These are phyloP conservation scores for Rattus rattus DNA, from an alignment of 2,113 vertebrate genomes.

Conservation along the genomic window DNA sequence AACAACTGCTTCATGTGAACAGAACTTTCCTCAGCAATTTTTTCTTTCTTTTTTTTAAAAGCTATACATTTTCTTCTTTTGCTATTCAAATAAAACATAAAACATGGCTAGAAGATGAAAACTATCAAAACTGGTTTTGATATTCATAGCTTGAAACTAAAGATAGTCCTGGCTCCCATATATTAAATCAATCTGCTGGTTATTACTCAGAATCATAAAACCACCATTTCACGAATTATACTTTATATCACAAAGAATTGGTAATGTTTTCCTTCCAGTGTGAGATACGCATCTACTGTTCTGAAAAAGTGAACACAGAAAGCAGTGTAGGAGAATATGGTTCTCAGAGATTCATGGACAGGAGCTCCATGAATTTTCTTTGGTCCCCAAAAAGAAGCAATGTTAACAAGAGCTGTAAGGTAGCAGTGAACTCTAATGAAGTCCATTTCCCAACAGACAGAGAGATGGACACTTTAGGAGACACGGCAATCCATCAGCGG, in stretches of 20 bases:
- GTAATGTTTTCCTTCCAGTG: conserved; percentile 67
- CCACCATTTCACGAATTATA: conserved; percentile 67
- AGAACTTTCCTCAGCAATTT: conserved; percentile 1
- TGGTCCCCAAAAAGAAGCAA: conserved; percentile 46
- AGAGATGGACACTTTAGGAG: conserved; percentile 62
- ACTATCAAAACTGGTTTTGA: conserved; percentile 60
- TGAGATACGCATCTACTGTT: conserved; percentile 63
- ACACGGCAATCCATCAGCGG: neutral
- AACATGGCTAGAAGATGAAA: conserved; percentile 54
- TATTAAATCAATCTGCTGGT: conserved; percentile 59
- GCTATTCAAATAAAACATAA: conserved; percentile 55
- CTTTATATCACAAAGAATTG: conserved; percentile 69
- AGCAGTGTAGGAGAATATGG: neutral
- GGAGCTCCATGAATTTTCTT: conserved; percentile 33
- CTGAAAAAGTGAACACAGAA: conserved; percentile 59
- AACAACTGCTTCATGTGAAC: neutral
- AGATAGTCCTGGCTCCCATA: conserved; percentile 40
- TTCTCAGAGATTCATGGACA: conserved; percentile 57
- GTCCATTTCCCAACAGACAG: conserved; percentile 62
- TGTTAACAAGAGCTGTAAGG: conserved; percentile 44
- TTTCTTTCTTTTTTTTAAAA: neutral
- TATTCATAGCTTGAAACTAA: conserved; percentile 65
- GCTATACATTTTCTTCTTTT: neutral
- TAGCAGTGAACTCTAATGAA: conserved; percentile 60
- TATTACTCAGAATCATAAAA: conserved; percentile 74